Evolutionary conservation across 1,140 invertebrate genomes (phyloP).

Genomic region (Cyclina sinensis): DNA sequence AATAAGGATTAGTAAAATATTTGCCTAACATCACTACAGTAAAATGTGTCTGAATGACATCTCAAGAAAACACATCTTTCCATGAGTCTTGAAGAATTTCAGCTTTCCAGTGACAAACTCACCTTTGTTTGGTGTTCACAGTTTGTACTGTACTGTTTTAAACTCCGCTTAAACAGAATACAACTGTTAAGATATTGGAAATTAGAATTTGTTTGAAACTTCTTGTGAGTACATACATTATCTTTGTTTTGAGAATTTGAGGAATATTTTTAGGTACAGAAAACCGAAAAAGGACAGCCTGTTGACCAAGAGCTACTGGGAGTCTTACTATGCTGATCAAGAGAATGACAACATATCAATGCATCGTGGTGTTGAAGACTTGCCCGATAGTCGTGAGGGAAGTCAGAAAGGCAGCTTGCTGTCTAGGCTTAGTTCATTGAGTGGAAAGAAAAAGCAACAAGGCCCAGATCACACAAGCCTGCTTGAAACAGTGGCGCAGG

Average conservation of each 20-base stretch:
- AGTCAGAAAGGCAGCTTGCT: slow-evolving; percentile 78
- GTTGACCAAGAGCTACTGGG: slow-evolving; percentile 78
- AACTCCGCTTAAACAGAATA: too few species aligned
- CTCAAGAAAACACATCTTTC: too few species aligned
- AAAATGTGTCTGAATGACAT: too few species aligned
- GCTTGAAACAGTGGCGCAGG: slow-evolving; percentile 52
- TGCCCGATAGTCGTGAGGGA: slow-evolving; percentile 63
- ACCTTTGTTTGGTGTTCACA: too few species aligned
- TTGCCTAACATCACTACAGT: too few species aligned
- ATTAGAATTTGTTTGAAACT: too few species aligned
- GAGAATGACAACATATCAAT: slow-evolving; percentile 78
- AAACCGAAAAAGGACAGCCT: slow-evolving; percentile 79
- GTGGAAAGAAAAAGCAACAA: slow-evolving; percentile 75
- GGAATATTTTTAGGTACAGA: slow-evolving; percentile 67
- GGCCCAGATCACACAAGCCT: slow-evolving; percentile 72
- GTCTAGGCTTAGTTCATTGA: slow-evolving; percentile 78
- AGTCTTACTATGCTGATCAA: slow-evolving; percentile 69
- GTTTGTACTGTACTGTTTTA: too few species aligned
- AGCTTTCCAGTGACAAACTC: too few species aligned
- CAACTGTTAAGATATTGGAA: not conserved
- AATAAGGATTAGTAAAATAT: too few species aligned
- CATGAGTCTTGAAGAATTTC: too few species aligned
- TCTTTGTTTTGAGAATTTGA: too few species aligned
- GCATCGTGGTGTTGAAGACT: slow-evolving; percentile 78
- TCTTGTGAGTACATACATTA: too few species aligned